Base-by-base conservation (phyloP, 1,140 invertebrate genomes). In the Gryllus bimaculatus region DNA sequence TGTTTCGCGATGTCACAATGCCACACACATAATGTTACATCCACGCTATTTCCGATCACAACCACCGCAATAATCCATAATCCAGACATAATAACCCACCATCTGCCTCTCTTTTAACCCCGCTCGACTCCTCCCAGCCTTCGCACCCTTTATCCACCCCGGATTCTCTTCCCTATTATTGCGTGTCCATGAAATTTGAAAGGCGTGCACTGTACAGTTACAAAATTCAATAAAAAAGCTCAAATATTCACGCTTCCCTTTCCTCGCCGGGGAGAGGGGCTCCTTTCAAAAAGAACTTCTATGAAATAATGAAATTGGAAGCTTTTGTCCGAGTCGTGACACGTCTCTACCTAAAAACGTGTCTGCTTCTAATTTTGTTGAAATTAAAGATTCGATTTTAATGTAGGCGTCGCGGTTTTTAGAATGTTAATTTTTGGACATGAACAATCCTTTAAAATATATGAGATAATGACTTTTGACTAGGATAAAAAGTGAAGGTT, bases 11-110 rank as follows among this genome's bases (percentile, higher is more conserved):
- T 66, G 54, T 66, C 54, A 66, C 54, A 66, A 66, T 66, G 54
- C 54, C 54, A 66, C 54, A 66, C 54, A 66, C 54, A 66, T 66
- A 66, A 66, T 66, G 54, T 66, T 66, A 66, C 54, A 66, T 66
- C 54, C 54, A 66, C 54, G 54, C 54, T 66, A 66, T 66, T 66
- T 66, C 54, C 54, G 54, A 66, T 66, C 54, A 66, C 54, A 66
- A 66, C 54, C 54, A 66, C 54, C 54, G 54, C 54, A 66, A 66
- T 66, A 66, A 66, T 66, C 54, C 54, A 66, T 66, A 66, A 66
- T 66, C 54, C 54, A 66, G 54, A 66, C 54, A 66, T 66, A 66
- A 66, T 66, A 66, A 66, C 54, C 18, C 18, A 18, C 54, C 54
- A 66, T 18, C 54, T 13, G 10, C 54, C 54, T 10, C 54, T 66